Conservation (phyloP, 1,140 invertebrate genomes). For the Drosophila arawakana region DNA sequence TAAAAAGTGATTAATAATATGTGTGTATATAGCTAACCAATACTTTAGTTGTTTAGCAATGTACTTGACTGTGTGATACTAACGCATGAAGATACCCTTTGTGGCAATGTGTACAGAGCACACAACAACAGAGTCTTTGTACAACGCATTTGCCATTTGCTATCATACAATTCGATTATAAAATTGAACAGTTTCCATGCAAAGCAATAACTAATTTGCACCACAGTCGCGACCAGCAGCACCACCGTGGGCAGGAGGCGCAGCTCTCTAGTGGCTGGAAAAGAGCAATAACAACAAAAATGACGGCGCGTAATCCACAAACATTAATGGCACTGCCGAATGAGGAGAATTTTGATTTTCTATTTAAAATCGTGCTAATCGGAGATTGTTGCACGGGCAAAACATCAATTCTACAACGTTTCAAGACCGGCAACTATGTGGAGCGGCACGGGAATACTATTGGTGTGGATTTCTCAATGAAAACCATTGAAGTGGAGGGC, state of each 20-base stretch:
- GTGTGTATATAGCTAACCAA: background rate
- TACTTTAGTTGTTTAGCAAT: background rate
- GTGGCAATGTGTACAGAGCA: conserved; percentile 22
- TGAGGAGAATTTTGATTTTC: conserved; percentile 90
- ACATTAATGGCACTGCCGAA: conserved; percentile 85
- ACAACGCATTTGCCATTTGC: conserved; percentile 49
- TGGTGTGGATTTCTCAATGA: conserved; percentile 98
- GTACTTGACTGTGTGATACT: background rate
- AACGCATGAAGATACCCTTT: conserved; percentile 3
- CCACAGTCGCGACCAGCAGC: conserved; percentile 19
- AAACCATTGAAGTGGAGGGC: conserved; percentile 95
- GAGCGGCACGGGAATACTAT: conserved; percentile 97
- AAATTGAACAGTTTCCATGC: conserved; percentile 48
- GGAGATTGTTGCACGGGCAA: conserved; percentile 93
- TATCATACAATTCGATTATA: conserved; percentile 39
- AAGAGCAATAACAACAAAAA: conserved; percentile 42
- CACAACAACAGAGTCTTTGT: conserved; percentile 51
- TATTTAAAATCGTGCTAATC: conserved; percentile 92
- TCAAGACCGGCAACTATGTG: conserved; percentile 96
- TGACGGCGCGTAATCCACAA: conserved; percentile 85
- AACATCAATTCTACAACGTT: conserved; percentile 94
- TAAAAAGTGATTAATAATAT: background rate
- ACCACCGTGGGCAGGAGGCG: conserved; percentile 10
- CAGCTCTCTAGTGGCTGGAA: conserved; percentile 16
- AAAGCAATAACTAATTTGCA: conserved; percentile 39